phyloP scores from a whole-genome alignment of 1,140 invertebrate species.

The Luehdorfia chinensis region DNA sequence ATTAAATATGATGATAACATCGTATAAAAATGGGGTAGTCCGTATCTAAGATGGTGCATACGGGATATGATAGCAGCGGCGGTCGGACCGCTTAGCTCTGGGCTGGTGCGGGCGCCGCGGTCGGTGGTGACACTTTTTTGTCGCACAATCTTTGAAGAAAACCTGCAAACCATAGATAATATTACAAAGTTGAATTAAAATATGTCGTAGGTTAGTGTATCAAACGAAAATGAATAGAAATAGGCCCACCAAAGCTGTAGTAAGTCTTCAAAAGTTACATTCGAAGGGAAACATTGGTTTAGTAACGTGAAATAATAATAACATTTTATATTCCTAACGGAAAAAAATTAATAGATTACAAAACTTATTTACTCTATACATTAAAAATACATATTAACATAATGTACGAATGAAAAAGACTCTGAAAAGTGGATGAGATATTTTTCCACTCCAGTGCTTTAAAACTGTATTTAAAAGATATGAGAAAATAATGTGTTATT shows the following conservation, averaged over 20 bases:
- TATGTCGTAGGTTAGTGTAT: no score
- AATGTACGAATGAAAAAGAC: no score
- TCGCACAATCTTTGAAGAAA: slow-evolving; percentile 85
- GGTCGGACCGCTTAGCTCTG: slow-evolving; percentile 26
- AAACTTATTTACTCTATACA: no score
- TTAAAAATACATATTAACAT: no score
- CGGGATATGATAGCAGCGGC: slow-evolving; percentile 38
- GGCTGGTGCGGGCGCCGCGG: slow-evolving; percentile 22
- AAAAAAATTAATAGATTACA: no score
- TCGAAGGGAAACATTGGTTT: background rate
- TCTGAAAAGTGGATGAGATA: no score
- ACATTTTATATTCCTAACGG: no score
- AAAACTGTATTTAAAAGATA: no score
- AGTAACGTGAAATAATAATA: no score
- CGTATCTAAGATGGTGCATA: slow-evolving; percentile 56
- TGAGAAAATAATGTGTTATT: no score
- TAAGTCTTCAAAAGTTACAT: background rate
- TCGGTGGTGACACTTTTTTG: slow-evolving; percentile 8
- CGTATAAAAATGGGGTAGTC: slow-evolving; percentile 68
- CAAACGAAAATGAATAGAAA: no score
- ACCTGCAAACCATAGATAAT: slow-evolving; percentile 72
- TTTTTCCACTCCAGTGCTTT: no score
- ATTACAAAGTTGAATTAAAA: slow-evolving; percentile 3
- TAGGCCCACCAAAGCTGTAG: background rate
- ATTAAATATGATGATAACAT: slow-evolving; percentile 43